Percentiles rank a stretch among this genome's conserved stretches.
Conservation (phyloP, 2,797 vertebrate species). For the Periophthalmus magnuspinnatus region DNA sequence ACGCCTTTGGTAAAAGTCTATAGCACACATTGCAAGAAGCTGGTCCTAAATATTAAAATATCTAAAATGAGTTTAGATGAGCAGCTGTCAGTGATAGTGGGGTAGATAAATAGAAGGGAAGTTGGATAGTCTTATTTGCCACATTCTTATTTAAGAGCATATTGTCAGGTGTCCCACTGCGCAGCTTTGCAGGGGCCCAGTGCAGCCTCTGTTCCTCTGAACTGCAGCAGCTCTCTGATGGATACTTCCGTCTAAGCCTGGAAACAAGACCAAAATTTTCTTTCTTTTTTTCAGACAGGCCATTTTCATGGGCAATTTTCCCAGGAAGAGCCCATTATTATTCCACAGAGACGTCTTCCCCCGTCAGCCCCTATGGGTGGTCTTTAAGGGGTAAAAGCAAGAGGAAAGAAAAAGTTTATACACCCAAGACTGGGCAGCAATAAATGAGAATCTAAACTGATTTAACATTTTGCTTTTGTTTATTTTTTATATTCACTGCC, state of each 20-base stretch:
- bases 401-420: constrained; percentile 66
- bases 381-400: constrained; percentile 73
- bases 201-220: constrained; percentile 39
- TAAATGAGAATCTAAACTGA: constrained; percentile 49
- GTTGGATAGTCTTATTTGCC: not conserved
- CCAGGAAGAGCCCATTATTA: constrained; percentile 83
- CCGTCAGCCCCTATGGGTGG: constrained; percentile 81
- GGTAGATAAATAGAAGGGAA: not conserved
- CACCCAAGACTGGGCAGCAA: constrained; percentile 66
- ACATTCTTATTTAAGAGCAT: not conserved
- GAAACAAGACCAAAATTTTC: constrained; percentile 78
- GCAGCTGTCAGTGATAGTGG: not conserved
- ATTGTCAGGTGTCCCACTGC: not conserved
- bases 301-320: constrained; percentile 78
- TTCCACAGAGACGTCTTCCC: constrained; percentile 78
- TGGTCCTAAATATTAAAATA: too few species aligned
- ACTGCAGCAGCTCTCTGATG: constrained; percentile 70
- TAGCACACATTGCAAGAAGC: too few species aligned
- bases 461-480: constrained; percentile 19
- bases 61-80: too few species aligned
- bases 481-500: not conserved
- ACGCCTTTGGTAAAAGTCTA: too few species aligned
- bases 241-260: constrained; percentile 73
- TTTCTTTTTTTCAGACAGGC: constrained; percentile 60
- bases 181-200: constrained; percentile 12